Evolutionary conservation across 1,140 invertebrate genomes (phyloP), one percentile per base, ranked within the genome.

Genomic region (Drosophila yakuba): DNA sequence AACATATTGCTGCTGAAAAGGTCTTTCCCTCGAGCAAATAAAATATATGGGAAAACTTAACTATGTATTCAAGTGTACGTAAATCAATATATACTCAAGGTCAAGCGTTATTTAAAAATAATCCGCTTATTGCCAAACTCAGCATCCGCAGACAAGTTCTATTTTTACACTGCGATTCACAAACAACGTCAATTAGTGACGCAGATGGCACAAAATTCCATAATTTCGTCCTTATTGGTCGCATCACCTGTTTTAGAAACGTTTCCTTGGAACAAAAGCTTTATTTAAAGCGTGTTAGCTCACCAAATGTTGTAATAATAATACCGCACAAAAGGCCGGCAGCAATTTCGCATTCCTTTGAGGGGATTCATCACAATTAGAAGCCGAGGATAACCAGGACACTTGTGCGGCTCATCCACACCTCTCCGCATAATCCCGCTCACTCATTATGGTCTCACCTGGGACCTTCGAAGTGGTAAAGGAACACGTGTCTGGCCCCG

Each of bases 321-420:
- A 45, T 23, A 14, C 4, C 41, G 2, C 20, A 32, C 28, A 23
- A 44, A 32, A 54, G 38, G 44, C 39, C 41, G 45, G 35, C 50
- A 56, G 55, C 48, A 36, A 44, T 52, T 47, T 44, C 4, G 32
- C n/a, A 39, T 41, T 35, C 41, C 38, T 55, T 80, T 69, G 63
- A 43, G 45, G 5, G 32, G 39, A 47, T 62, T 25, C n/a, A 10
- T 59, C 36, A 64, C 66, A 76, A 80, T 80, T 75, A 75, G 56
- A 75, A 15, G 39, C 15, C 35, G 54, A 35, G 60, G 36, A 76
- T 62, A 47, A 38, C 45, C 62, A 25, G 41, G 38, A 47, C 50
- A 74, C 74, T 64, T 77, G 71, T 80, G 73, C 61, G 61, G 59
- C 73, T 71, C 64, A 44, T 81, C 78, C 64, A 48, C 78, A 85